A percentile compares a stretch with the other conserved stretches of the same genome.
These are phyloP conservation scores for Sebastiscus tertius DNA, from an alignment of 2,797 vertebrate species.

Conservation along the genomic window DNA sequence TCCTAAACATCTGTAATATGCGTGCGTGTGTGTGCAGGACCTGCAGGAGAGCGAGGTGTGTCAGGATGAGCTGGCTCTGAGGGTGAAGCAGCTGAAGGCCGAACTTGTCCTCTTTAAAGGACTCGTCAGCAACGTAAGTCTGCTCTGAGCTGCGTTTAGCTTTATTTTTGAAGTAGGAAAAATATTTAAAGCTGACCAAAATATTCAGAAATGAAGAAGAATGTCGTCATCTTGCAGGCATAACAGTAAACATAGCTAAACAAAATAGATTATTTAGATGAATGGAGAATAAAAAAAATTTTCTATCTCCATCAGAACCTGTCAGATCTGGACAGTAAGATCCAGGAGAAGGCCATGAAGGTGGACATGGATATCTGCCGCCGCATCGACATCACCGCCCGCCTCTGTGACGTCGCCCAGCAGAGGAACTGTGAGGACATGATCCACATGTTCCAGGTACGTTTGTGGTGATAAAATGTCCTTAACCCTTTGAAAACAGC, in stretches of 20 bases:
- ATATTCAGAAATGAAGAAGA: neutral
- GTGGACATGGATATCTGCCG: slow-evolving; percentile 99
- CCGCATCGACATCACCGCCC: slow-evolving; percentile 95
- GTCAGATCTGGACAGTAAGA: slow-evolving; percentile 94
- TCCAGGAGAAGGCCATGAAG: slow-evolving; percentile 98
- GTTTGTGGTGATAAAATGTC: accelerated
- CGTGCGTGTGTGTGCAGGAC: slow-evolving; percentile 76
- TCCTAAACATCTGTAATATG: neutral
- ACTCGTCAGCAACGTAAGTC: slow-evolving; percentile 89
- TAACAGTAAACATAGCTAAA: no score
- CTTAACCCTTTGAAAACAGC: neutral
- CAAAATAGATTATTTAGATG: neutral
- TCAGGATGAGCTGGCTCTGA: slow-evolving; percentile 88
- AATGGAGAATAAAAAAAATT: neutral
- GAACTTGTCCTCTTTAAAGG: slow-evolving; percentile 91
- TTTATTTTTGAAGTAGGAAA: neutral
- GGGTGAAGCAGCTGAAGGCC: slow-evolving; percentile 88
- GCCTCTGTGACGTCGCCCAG: slow-evolving; percentile 93
- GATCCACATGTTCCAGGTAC: slow-evolving; percentile 95
- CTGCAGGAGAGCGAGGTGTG: slow-evolving; percentile 93
- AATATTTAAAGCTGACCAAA: neutral
- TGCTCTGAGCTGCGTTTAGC: accelerated
- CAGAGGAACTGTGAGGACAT: slow-evolving; percentile 96
- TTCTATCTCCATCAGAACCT: slow-evolving; percentile 82
- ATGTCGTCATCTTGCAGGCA: neutral